phyloP scores from a whole-genome alignment of 2,113 vertebrate species.

The Peucedramus taeniatus region DNA sequence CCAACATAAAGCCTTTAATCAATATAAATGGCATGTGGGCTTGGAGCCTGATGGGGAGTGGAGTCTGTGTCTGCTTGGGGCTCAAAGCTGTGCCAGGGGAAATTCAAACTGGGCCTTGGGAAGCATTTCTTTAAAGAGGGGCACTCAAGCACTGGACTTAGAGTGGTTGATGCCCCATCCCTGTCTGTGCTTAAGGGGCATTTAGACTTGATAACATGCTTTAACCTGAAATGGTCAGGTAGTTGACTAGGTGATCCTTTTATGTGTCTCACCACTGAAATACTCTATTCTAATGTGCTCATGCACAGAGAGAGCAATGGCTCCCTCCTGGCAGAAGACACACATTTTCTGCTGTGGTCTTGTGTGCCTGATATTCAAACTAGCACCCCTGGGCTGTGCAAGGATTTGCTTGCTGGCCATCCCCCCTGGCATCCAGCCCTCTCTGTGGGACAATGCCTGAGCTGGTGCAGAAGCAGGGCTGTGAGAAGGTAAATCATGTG shows the following conservation, averaged over 20 bases:
- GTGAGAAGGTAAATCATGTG: neutral
- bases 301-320: neutral
- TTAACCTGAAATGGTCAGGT: neutral
- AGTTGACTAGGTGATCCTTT: neutral
- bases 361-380: neutral
- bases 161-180: neutral
- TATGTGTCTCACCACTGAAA: neutral
- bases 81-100: neutral
- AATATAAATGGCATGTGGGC: neutral
- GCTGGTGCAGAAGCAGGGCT: neutral
- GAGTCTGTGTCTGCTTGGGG: rapidly evolving
- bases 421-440: neutral
- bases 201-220: neutral
- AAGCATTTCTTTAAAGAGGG: neutral
- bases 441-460: rapidly evolving
- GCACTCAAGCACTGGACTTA: neutral
- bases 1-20: neutral
- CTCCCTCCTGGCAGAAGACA: neutral
- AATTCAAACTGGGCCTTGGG: neutral
- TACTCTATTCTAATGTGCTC: neutral
- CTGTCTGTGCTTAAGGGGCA: neutral
- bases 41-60: rapidly evolving
- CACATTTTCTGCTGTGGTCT: neutral
- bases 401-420: neutral
- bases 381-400: rapidly evolving